These are phyloP conservation scores for Ladona fulva DNA, from an alignment of 1,140 invertebrate genomes.

Conservation along the genomic window DNA sequence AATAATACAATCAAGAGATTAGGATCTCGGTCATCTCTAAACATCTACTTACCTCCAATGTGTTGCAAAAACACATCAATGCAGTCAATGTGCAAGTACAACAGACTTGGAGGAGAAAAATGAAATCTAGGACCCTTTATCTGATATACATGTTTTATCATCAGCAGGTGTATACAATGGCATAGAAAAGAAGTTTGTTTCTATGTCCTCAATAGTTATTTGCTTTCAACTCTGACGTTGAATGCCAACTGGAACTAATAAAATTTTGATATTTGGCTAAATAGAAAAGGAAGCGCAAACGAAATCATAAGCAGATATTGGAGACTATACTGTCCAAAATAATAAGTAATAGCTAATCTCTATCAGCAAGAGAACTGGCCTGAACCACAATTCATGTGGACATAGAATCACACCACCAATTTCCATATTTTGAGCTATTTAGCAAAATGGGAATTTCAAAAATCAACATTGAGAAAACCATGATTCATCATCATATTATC, in stretches of 20 bases:
- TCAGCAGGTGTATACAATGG: background rate
- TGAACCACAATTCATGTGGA: background rate
- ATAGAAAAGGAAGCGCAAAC: no score
- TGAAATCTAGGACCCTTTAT: background rate
- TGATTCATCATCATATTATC: no score
- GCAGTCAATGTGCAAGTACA: background rate
- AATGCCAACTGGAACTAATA: no score
- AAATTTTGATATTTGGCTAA: no score
- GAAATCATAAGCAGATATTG: no score
- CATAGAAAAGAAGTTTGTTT: background rate
- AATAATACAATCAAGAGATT: background rate
- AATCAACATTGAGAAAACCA: no score
- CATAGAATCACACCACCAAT: background rate
- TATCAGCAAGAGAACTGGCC: background rate
- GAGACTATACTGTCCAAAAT: no score
- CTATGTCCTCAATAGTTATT: no score
- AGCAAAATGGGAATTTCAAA: background rate
- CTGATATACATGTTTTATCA: background rate
- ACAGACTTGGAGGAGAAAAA: background rate
- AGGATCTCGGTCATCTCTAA: background rate
- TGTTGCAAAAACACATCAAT: background rate
- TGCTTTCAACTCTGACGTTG: no score
- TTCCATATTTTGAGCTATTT: background rate
- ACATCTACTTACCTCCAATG: background rate
- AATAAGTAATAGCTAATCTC: no score